Base-by-base conservation (phyloP, 2,797 vertebrate species). In the Takifugu ocellatus region DNA sequence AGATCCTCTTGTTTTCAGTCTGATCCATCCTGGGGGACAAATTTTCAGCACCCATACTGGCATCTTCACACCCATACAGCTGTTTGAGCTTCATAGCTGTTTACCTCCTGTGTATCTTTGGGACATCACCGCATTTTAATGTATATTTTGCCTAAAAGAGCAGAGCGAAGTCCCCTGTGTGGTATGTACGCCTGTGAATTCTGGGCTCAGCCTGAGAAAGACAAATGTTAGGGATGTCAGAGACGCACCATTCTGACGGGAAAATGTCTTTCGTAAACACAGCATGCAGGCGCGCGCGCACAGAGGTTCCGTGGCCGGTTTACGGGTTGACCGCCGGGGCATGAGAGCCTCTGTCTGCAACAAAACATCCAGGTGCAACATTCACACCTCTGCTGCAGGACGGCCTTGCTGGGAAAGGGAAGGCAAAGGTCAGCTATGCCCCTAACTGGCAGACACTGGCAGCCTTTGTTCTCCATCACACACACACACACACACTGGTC, bases 341-440 rank as follows among this genome's bases (percentile, higher is more conserved):
- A 84, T 84, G 81, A 84, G 88, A 87, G 79, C 59, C 56, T 59
- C 72, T 78, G 73, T 72, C 74, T 82, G 69, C 42, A 68, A 82
- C 81, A 77, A 84, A 85, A 84, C 90, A 89, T 81, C 83, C 88
- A 89, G 81, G 89, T 91, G 91, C 71, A 81, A 91, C 49, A 89
- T 83, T 92, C 86, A 76, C 87, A 88, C 72, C 68, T 77, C 65
- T 31, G 60, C 81, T 80, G 63, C 66, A 84, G 72, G 74, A 86
- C 16, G 68, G 51, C 71, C 79, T 62, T 84, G 77, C 82, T 79
- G 81, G 83, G 83, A 86, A 86, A 75, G 70, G 33, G 36, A 52
- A 62, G 75, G 68, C 78, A 87, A 82, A 86, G 88, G 86, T 89
- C 85, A 79, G 25, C 64, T 29, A 47, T 50, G 55, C 69, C 70